phyloP scores from a whole-genome alignment of 1,140 invertebrate species.

The Lerema accius region DNA sequence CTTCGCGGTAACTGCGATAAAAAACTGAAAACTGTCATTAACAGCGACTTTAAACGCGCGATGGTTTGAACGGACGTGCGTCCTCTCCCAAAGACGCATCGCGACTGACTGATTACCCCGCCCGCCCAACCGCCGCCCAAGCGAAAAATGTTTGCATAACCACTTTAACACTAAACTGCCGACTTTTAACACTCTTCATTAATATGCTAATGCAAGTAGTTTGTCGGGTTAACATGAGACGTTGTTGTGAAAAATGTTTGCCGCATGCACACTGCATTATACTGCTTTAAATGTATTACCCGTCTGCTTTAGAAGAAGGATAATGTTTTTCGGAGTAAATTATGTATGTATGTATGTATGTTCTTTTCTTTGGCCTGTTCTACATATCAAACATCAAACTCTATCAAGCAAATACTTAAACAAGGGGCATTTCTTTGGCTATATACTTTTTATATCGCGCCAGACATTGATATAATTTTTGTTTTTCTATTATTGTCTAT shows the following conservation, averaged over 20 bases:
- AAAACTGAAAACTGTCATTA: slow-evolving; percentile 1
- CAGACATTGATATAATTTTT: too few relatives aligned
- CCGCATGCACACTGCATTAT: too few relatives aligned
- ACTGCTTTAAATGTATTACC: too few relatives aligned
- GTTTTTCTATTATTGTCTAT: too few relatives aligned
- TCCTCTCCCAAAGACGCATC: slow-evolving; percentile 45
- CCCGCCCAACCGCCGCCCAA: slow-evolving; percentile 70
- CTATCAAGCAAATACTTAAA: too few relatives aligned
- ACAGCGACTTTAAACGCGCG: slow-evolving; percentile 10
- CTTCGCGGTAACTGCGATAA: background rate
- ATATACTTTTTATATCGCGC: too few relatives aligned
- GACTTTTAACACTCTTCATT: slow-evolving; percentile 51
- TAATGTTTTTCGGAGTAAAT: too few relatives aligned
- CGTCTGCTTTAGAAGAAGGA: too few relatives aligned
- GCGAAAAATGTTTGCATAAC: slow-evolving; percentile 53
- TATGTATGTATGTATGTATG: too few relatives aligned
- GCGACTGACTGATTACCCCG: slow-evolving; percentile 62
- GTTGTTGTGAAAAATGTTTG: background rate
- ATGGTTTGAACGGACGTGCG: slow-evolving; percentile 44
- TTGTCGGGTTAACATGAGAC: slow-evolving; percentile 5
- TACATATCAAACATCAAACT: too few relatives aligned
- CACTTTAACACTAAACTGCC: slow-evolving; percentile 32
- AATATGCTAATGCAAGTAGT: slow-evolving; percentile 45
- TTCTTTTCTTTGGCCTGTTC: too few relatives aligned
- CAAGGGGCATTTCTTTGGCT: too few relatives aligned